Evolutionary conservation across 2,113 vertebrate species (phyloP), one percentile per base, ranked within the genome.

Genomic region (Cyprinus carpio): DNA sequence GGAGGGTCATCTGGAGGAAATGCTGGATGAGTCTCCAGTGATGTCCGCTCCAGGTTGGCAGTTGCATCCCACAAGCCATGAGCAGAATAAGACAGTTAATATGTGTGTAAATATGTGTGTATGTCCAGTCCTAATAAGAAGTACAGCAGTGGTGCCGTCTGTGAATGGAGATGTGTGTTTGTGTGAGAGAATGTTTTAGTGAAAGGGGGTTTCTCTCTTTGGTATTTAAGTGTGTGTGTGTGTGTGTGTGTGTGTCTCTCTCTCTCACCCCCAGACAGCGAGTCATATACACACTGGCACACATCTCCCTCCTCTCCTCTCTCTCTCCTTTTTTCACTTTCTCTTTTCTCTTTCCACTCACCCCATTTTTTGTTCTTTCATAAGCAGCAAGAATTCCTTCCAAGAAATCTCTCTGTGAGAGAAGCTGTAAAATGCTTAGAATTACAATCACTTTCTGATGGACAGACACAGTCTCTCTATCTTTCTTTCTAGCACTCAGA

Each of bases 281-380:
- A 81, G 78, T 81, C 78, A 80, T 29, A 79, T 67, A 27, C 62
- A 54, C 62, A 85, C 62, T 79, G 75, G 62, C 75, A 69, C 23
- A 65, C n/a, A 29, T 60, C 65, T 79, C 77, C 65, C 69, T 71
- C 54, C 65, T 71, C 54, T 69, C 65, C 76, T 67, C 71, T 37
- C 31, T 37, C 31, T 51, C 27, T 29, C 54, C 11, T 27, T 65
- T 46, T 43, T 84, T 29, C 43, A 84, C 54, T 75, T 60, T 79
- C 76, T 75, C 74, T 79, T 51, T 77, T 78, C 76, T 79, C 80
- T 82, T 69, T 82, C 62, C 80, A 82, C 64, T 82, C 80, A 51
- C 80, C 62, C 64, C 80, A 82, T 82, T 67, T 81, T 81, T 43
- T 81, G 78, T 65, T 65, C 78, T 81, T 82, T 82, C 80, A 82